phyloP scores from a whole-genome alignment of 2,888 invertebrate genomes.

The Eulithis testata region DNA sequence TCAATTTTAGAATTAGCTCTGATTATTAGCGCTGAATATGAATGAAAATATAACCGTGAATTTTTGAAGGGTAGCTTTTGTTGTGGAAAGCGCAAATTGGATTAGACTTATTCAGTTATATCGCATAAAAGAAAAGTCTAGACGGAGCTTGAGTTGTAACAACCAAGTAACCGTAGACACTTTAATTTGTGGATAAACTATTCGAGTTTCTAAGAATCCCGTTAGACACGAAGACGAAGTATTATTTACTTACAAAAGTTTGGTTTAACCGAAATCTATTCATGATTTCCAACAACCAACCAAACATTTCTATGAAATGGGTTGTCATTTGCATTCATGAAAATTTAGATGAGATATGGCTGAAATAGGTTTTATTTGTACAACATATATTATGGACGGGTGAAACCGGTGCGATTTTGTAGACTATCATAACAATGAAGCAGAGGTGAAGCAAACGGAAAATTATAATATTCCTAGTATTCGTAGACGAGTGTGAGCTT shows the following conservation, averaged over 20 bases:
- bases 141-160: not conserved
- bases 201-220: not conserved
- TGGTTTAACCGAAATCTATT: not conserved
- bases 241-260: not conserved
- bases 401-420: not conserved
- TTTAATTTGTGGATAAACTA: not conserved
- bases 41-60: conserved; percentile 26
- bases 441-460: not conserved
- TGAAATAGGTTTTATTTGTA: conserved; percentile 2
- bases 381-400: not conserved
- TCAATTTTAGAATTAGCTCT: conserved; percentile 37
- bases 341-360: conserved; percentile 46
- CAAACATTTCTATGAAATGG: conserved; percentile 11
- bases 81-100: not conserved
- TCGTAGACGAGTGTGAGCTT: too few relatives aligned
- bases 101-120: conserved; percentile 5
- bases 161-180: not conserved
- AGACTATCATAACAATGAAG: not conserved
- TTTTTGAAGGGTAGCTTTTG: conserved; percentile 19
- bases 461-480: too few relatives aligned
- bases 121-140: conserved; percentile 4
- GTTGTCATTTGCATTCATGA: conserved; percentile 3
- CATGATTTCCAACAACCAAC: conserved; percentile 7
- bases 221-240: too few relatives aligned
- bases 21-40: conserved; percentile 30